Base-by-base conservation (phyloP, 2,797 vertebrate genomes). In the Cheirogaleus major region DNA sequence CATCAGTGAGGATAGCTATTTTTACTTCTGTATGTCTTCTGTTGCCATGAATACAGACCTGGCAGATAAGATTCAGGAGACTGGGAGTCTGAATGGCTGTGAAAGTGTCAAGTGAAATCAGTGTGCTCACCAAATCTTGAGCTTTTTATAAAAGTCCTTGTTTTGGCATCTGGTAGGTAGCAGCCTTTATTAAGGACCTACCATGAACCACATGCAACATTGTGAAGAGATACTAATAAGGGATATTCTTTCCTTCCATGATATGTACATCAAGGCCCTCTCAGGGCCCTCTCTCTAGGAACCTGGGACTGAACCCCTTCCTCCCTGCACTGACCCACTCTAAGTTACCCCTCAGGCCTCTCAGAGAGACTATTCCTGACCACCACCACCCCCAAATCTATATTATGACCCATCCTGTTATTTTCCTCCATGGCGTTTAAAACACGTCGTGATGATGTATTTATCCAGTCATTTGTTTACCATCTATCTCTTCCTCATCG, bases 11-110 rank as follows among this genome's bases (percentile, higher is more conserved):
- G 61, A 11, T 9, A 52, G 59, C 86, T 96, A 25, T 96, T 95
- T 97, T 97, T 94, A 88, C 73, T 48, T 88, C 9, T 15, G 70
- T 88, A 70, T 85, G 79, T 20, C 14, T 88, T 94, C 20, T 7
- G 93, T 95, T 95, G 32, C 93, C 73, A 20, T 90, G 84, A 79
- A 45, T 82, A 85, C 81, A 95, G 38, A 93, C 80, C 72, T 17
- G 18, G 72, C 73, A 95, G 81, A 35, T 59, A 61, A 75, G 43
- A 41, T 79, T 63, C 25, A 48, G 55, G 75, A 93, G 50, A 61
- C 86, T 38, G 7, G 67, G 61, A 38, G 25, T 90, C 90, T 79
- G 80, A 94, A 80, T 84, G 43, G 11, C 76, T 80, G 0, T 55
- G 70, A 86, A 72, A 84, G n/a, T 78, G 38, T 88, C 95, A 48